phyloP scores from a whole-genome alignment of 2,888 invertebrate genomes.

The Oxyteleia sp. region DNA sequence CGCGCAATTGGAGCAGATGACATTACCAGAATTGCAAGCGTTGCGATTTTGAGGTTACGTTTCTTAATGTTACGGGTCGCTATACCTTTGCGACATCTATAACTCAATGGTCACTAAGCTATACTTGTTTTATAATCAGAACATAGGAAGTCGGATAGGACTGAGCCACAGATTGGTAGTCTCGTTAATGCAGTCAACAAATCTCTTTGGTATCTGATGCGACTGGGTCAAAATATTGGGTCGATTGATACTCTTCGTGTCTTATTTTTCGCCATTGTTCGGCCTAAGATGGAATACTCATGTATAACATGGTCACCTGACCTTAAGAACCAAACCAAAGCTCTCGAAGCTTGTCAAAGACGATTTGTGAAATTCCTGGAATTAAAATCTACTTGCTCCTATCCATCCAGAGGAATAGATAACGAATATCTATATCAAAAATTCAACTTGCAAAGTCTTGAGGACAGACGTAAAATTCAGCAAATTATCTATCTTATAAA shows the following conservation, averaged over 20 bases:
- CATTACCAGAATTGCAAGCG: too few relatives aligned
- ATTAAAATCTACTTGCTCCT: neutral
- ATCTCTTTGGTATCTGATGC: neutral
- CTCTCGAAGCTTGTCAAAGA: constrained; percentile 1
- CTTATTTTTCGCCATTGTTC: neutral
- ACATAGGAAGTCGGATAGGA: too few relatives aligned
- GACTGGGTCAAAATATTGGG: neutral
- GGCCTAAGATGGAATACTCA: neutral
- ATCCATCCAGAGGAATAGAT: constrained; percentile 7
- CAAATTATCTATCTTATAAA: too few relatives aligned
- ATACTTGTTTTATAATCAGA: too few relatives aligned
- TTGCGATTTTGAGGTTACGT: too few relatives aligned
- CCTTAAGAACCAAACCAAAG: too few relatives aligned
- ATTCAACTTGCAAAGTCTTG: neutral
- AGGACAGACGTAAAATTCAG: neutral
- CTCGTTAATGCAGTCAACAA: neutral
- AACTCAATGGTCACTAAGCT: too few relatives aligned
- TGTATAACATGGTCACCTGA: neutral
- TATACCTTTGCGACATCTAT: too few relatives aligned
- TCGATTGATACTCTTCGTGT: too few relatives aligned
- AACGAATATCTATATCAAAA: neutral
- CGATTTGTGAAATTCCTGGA: neutral
- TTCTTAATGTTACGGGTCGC: too few relatives aligned
- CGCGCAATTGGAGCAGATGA: too few relatives aligned
- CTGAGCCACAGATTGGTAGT: neutral